Evolutionary conservation across 2,113 vertebrate species (phyloP).

Genomic region (Sebastes fasciatus): DNA sequence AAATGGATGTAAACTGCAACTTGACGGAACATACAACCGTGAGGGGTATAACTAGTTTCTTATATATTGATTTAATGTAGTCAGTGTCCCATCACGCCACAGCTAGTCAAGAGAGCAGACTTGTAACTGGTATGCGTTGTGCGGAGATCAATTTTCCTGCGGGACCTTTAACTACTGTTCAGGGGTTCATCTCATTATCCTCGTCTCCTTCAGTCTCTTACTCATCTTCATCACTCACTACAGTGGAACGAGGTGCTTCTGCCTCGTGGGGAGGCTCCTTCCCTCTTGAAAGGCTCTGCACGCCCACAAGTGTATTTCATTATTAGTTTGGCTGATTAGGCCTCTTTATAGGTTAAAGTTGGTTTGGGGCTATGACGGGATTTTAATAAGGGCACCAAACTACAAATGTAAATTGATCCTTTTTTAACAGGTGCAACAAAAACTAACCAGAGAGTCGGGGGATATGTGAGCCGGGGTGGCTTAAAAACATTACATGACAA

Average conservation of each 20-base stretch:
- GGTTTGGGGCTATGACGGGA: not conserved
- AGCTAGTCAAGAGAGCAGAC: not conserved
- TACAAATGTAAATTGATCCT: constrained; percentile 1
- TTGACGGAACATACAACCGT: too few species aligned
- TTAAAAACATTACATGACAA: too few species aligned
- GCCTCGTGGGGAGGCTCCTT: not conserved
- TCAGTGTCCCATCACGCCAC: not conserved
- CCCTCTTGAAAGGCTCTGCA: constrained; percentile 3
- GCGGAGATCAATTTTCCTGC: not conserved
- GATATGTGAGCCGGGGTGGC: too few species aligned
- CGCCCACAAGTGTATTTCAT: not conserved
- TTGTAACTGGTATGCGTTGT: not conserved
- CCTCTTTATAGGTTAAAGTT: not conserved
- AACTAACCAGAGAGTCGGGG: not conserved
- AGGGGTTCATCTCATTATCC: constrained; percentile 10
- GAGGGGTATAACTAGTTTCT: not conserved
- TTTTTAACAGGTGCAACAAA: not conserved
- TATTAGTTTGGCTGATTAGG: not conserved
- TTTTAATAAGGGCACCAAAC: not conserved
- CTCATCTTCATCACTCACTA: not conserved
- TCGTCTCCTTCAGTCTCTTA: not conserved
- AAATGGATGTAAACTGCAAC: too few species aligned
- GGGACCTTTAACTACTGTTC: not conserved
- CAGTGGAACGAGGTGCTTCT: constrained; percentile 2
- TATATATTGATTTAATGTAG: not conserved